Conservation (phyloP, 1,140 invertebrate genomes). For the Dreissena polymorpha region DNA sequence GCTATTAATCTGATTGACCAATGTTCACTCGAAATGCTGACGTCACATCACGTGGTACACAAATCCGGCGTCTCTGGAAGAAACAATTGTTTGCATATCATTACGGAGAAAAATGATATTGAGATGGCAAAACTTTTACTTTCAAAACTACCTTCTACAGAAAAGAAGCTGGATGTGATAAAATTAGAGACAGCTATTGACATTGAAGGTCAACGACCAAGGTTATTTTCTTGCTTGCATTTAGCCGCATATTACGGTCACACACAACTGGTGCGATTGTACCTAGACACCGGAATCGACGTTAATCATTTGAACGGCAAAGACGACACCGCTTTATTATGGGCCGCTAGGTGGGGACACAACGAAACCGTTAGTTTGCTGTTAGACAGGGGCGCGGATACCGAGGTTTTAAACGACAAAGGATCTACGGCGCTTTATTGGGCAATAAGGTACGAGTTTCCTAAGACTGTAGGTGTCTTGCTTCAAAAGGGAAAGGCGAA, state of each 20-base stretch:
- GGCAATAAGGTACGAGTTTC: conserved; percentile 74
- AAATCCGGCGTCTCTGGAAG: conserved; percentile 57
- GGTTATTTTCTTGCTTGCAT: conserved; percentile 72
- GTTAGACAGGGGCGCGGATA: conserved; percentile 60
- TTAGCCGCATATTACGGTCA: conserved; percentile 71
- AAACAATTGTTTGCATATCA: conserved; percentile 67
- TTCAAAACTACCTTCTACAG: conserved; percentile 49
- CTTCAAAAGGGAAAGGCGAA: conserved; percentile 66
- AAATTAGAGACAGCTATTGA: conserved; percentile 69
- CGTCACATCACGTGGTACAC: conserved; percentile 54
- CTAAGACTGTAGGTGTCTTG: conserved; percentile 65
- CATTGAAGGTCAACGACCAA: conserved; percentile 73
- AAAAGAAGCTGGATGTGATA: conserved; percentile 50
- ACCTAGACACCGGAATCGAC: conserved; percentile 64
- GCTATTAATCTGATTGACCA: conserved; percentile 58
- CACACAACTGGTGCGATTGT: conserved; percentile 66
- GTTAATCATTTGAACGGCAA: conserved; percentile 74
- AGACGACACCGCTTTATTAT: conserved; percentile 73
- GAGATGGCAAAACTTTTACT: conserved; percentile 62
- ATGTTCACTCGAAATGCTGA: conserved; percentile 44
- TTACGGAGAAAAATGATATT: conserved; percentile 65
- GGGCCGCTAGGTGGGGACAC: conserved; percentile 73
- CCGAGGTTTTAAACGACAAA: conserved; percentile 75
- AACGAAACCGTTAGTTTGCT: conserved; percentile 57
- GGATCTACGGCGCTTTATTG: conserved; percentile 77